Evolutionary conservation across 2,797 vertebrate species (phyloP).

Genomic region (Protosalanx chinensis): DNA sequence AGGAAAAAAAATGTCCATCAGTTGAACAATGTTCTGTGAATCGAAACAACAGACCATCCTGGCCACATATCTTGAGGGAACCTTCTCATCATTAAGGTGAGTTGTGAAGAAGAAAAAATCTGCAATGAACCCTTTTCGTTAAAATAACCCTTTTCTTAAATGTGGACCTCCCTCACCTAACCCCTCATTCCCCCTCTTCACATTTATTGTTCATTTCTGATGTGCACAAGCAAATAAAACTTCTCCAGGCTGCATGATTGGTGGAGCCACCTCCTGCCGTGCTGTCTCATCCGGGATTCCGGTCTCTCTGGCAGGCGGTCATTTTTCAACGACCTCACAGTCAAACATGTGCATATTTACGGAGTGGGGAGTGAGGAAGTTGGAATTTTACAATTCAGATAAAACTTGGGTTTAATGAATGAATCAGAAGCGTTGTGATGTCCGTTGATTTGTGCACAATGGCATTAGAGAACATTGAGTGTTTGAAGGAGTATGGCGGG

Average conservation of each 20-base stretch:
- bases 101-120: too few relatives aligned
- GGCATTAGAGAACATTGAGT: conserved; percentile 42
- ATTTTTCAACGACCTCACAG: conserved; percentile 61
- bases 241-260: conserved; percentile 61
- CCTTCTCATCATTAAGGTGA: too few relatives aligned
- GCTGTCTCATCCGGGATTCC: conserved; percentile 56
- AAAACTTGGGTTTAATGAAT: conserved; percentile 62
- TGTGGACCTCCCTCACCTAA: conserved; percentile 47
- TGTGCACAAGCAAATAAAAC: conserved; percentile 64
- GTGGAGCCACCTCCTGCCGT: conserved; percentile 34
- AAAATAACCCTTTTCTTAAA: conserved; percentile 59
- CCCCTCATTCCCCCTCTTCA: background rate
- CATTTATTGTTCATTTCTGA: conserved; percentile 65
- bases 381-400: conserved; percentile 63
- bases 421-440: conserved; percentile 66
- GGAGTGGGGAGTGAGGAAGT: conserved; percentile 42
- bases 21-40: too few relatives aligned
- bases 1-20: background rate
- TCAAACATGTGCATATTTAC: conserved; percentile 77
- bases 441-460: conserved; percentile 64
- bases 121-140: too few relatives aligned
- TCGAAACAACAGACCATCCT: too few relatives aligned
- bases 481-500: conserved; percentile 34
- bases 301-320: conserved; percentile 54
- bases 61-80: too few relatives aligned